Conservation (phyloP, 2,113 vertebrate species). For the Lontra canadensis region DNA sequence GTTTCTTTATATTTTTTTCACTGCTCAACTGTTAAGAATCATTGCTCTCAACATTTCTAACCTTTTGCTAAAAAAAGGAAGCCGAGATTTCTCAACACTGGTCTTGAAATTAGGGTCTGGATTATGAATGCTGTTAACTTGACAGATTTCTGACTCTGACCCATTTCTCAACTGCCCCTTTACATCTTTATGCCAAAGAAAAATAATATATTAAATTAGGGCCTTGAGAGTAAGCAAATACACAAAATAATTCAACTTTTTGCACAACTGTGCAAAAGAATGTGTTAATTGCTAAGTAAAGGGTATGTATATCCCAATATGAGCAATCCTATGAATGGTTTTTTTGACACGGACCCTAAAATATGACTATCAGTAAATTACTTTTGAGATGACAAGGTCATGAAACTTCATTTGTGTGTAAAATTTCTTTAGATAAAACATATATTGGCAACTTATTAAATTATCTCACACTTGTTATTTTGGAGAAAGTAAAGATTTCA, state of each 20-base stretch:
- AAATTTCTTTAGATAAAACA: conserved; percentile 10
- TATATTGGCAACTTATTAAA: neutral
- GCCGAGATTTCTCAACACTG: neutral
- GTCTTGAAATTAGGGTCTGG: neutral
- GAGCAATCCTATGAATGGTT: neutral
- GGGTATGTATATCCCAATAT: neutral
- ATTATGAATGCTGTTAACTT: neutral
- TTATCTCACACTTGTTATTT: neutral
- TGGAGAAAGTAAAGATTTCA: neutral
- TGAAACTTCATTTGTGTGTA: neutral
- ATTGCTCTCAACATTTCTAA: neutral
- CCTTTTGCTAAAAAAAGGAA: neutral
- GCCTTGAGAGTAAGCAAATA: neutral
- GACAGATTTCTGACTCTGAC: neutral
- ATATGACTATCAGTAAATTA: neutral
- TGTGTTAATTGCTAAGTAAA: neutral
- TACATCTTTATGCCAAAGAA: neutral
- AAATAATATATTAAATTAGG: neutral
- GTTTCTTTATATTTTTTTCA: neutral
- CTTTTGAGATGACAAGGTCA: neutral
- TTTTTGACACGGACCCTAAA: neutral
- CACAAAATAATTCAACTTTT: neutral
- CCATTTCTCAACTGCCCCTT: neutral
- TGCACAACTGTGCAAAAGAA: neutral
- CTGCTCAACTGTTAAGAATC: neutral